phyloP scores from a whole-genome alignment of 2,113 vertebrate species.

The Gadus macrocephalus region DNA sequence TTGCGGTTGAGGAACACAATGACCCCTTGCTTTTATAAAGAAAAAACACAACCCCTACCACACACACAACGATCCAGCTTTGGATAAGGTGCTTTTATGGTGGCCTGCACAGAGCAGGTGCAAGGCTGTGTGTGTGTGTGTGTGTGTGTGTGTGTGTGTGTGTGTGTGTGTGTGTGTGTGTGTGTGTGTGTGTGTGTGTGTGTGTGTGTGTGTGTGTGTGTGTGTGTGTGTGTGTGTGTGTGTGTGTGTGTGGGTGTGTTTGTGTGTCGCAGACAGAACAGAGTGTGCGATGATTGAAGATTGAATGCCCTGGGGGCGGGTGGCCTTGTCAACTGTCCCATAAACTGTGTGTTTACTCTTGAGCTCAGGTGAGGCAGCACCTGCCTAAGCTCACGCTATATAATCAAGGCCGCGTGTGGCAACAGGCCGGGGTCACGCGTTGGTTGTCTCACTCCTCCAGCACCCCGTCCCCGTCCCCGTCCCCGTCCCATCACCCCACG shows the following conservation, averaged over 20 bases:
- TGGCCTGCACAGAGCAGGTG: constrained; percentile 68
- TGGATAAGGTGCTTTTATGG: constrained; percentile 58
- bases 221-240: constrained; percentile 12
- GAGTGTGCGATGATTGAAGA: constrained; percentile 18
- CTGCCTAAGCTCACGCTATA: constrained; percentile 60
- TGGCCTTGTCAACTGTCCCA: constrained; percentile 39
- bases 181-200: no score
- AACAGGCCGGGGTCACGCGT: constrained; percentile 44
- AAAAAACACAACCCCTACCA: no score
- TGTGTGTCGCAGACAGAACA: constrained; percentile 19
- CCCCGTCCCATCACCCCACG: no score
- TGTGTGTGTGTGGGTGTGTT: no score
- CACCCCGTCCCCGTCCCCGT: neutral
- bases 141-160: no score
- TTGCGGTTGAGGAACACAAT: constrained; percentile 20
- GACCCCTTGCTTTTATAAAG: no score
- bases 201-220: constrained; percentile 15
- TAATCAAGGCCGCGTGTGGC: constrained; percentile 66
- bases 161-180: neutral
- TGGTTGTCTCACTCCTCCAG: neutral
- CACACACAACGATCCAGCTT: constrained; percentile 2
- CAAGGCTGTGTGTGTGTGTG: constrained; percentile 31
- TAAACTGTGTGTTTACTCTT: constrained; percentile 57
- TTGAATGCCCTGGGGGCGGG: constrained; percentile 39
- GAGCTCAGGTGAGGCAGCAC: constrained; percentile 69